Conservation (phyloP, 2,888 invertebrate species). For the Epinotia brunnichana region DNA sequence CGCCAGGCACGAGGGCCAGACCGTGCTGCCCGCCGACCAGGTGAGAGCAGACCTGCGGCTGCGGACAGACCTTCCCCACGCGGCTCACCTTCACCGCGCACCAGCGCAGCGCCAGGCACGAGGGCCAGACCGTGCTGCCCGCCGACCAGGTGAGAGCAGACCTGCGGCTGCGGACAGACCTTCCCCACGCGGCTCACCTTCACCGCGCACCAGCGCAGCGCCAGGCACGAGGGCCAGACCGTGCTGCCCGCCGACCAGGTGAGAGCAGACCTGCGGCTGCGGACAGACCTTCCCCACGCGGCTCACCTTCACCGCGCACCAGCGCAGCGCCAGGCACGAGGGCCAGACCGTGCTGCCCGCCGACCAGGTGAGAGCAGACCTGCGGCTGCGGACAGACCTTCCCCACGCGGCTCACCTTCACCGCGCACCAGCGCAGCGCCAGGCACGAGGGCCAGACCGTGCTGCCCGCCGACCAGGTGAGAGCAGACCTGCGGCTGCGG, state of each 20-base stretch:
- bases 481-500: constrained; percentile 12
- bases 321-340: constrained; percentile 3
- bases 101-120: constrained; percentile 3
- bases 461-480: not conserved
- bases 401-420: not conserved
- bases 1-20: constrained; percentile 81
- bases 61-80: constrained; percentile 8
- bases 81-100: not conserved
- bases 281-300: constrained; percentile 5
- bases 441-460: constrained; percentile 3
- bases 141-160: not conserved
- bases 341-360: not conserved
- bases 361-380: not conserved
- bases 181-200: not conserved
- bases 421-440: not conserved
- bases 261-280: constrained; percentile 1
- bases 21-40: constrained; percentile 53
- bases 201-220: constrained; percentile 1
- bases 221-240: constrained; percentile 6
- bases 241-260: not conserved
- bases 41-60: constrained; percentile 1
- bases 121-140: not conserved
- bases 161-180: constrained; percentile 10
- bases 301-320: not conserved
- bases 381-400: constrained; percentile 15